Evolutionary conservation across 2,888 invertebrate genomes (phyloP), one percentile per base, ranked within the genome.

Genomic region (Minunthozetes semirufus): DNA sequence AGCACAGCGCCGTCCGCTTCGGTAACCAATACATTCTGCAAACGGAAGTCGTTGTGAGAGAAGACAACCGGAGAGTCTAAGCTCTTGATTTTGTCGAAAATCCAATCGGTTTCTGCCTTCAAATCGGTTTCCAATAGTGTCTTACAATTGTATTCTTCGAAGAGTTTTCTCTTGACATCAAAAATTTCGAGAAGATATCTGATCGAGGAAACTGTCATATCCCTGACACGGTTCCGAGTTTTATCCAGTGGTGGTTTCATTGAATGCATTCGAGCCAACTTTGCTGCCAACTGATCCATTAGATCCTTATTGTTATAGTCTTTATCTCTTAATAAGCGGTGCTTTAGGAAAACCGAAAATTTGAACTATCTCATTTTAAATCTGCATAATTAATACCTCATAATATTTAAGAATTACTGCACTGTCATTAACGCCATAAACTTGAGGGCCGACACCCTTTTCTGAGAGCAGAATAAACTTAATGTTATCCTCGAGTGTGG

Each of bases 361-460:
- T 6, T 6, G 11, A 42, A 42, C 42, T 13, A 42, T 42, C 11
- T 42, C 33, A 5, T 8, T 33, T 33, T 33, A 33, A 33, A 33
- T 3, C 8, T 3, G 33, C 8, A 33, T n/a, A n/a, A n/a, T n/a
- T n/a, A n/a, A n/a, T n/a, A n/a, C 72, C 56, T 70, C 8, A 15
- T 72, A 53, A 81, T 92, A 98, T 82, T 98, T 93, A 83, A 98
- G 98, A 75, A 99, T 91, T 76, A 98, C 87, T 0, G 97, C 94
- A 0, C 93, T 95, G 5, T 94, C 93, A 83, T 97, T 98, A 38
- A 98, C 91, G 0, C 98, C 97, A 83, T 94, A 93, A 13, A 98
- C 86, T 81, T 91, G 92, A 0, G 97, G 97, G 0, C 97, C 97
- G 27, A 72, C 19, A 17, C 19, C 50, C 9, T 42, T 42, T 42